A percentile compares a stretch with the other conserved stretches of the same genome.
These are phyloP conservation scores for Zeuzera pyrina DNA, from an alignment of 2,888 invertebrate genomes.

Conservation along the genomic window DNA sequence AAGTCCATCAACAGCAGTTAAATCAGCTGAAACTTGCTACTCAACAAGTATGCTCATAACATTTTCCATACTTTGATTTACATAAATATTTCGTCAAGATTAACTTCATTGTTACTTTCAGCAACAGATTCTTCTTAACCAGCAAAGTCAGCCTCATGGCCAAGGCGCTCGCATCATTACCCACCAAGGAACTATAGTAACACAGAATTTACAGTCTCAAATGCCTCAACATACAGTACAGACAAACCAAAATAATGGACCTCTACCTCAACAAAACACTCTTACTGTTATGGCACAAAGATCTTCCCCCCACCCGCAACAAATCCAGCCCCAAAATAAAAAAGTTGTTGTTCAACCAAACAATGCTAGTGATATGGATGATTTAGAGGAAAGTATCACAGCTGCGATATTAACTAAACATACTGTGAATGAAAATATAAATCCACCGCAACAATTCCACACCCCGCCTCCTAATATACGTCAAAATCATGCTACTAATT, in stretches of 20 bases:
- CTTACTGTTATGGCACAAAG: constrained; percentile 38
- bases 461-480: constrained; percentile 36
- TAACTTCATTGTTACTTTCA: constrained; percentile 15
- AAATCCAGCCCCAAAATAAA: constrained; percentile 35
- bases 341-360: constrained; percentile 61
- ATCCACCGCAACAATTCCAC: constrained; percentile 39
- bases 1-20: constrained; percentile 27
- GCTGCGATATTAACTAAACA: constrained; percentile 63
- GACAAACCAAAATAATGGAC: constrained; percentile 7
- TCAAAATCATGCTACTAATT: constrained; percentile 24
- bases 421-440: constrained; percentile 33
- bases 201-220: constrained; percentile 29
- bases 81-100: neutral
- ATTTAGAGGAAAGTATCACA: constrained; percentile 68
- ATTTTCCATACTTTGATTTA: too few species aligned
- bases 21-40: constrained; percentile 51
- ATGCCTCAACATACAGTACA: neutral
- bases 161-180: constrained; percentile 49
- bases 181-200: constrained; percentile 58
- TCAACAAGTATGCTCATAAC: constrained; percentile 53
- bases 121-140: constrained; percentile 44
- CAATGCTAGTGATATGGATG: constrained; percentile 64
- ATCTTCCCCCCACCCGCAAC: constrained; percentile 27
- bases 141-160: constrained; percentile 35
- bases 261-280: constrained; percentile 37